These are phyloP conservation scores for Rhabdornis inornatus DNA, from an alignment of 2,113 vertebrate genomes.

Conservation along the genomic window DNA sequence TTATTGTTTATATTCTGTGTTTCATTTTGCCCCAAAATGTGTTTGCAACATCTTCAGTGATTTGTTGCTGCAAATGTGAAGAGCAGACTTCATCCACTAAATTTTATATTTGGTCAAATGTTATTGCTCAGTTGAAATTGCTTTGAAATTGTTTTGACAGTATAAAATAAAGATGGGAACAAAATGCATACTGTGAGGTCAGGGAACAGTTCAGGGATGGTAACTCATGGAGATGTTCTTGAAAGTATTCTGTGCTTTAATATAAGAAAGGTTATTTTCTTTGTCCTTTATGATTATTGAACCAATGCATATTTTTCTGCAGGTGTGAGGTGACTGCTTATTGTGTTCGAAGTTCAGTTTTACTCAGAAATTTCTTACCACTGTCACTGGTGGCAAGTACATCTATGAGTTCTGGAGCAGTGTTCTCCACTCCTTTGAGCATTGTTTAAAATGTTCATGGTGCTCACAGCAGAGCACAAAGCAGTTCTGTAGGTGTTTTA, in stretches of 20 bases:
- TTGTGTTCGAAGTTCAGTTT: not conserved
- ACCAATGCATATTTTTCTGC: not conserved
- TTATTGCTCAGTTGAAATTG: not conserved
- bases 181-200: not conserved
- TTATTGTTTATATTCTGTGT: not conserved
- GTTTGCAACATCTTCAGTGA: not conserved
- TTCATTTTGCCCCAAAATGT: not conserved
- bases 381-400: not conserved
- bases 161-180: not conserved
- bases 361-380: not conserved
- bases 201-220: not conserved
- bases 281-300: not conserved
- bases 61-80: not conserved
- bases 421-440: not conserved
- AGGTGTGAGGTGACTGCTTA: not conserved
- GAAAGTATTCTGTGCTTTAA: not conserved
- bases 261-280: not conserved
- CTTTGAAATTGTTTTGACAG: not conserved
- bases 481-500: not conserved
- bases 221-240: not conserved
- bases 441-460: not conserved
- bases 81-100: not conserved
- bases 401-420: not conserved
- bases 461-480: not conserved
- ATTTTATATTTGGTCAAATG: not conserved